These are phyloP conservation scores for Vulpes ferrilata DNA, from an alignment of 2,113 vertebrate genomes.

Conservation along the genomic window DNA sequence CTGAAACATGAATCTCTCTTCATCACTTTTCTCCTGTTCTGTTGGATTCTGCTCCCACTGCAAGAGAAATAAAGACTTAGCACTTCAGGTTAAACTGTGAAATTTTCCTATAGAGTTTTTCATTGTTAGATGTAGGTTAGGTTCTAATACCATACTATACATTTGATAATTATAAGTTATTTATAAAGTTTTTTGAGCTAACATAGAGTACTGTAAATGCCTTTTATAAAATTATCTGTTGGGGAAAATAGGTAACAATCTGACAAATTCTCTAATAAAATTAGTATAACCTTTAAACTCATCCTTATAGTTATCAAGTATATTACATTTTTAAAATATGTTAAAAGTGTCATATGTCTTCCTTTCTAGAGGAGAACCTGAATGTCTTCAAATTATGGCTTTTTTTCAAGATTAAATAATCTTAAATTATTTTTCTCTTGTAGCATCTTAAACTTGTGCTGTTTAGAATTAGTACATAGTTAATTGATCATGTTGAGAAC, in stretches of 20 bases:
- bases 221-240: not conserved
- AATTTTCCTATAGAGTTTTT: not conserved
- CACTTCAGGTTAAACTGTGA: not conserved
- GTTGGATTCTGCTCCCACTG: not conserved
- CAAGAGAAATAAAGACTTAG: not conserved
- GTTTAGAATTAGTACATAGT: not conserved
- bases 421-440: constrained; percentile 6
- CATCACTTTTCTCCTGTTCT: not conserved
- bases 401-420: constrained; percentile 11
- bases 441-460: not conserved
- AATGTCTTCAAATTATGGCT: not conserved
- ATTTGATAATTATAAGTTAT: not conserved
- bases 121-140: not conserved
- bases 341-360: not conserved
- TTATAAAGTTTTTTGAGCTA: not conserved
- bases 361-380: constrained; percentile 11
- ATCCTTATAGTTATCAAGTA: not conserved
- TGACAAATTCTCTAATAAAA: constrained; percentile 18
- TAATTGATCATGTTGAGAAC: constrained; percentile 30
- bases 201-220: not conserved
- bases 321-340: not conserved
- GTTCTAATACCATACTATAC: not conserved
- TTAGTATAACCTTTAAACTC: not conserved
- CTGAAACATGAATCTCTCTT: not conserved
- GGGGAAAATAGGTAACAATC: not conserved